Evolutionary conservation across 2,113 vertebrate species (phyloP).

Genomic region (Athene cunicularia): DNA sequence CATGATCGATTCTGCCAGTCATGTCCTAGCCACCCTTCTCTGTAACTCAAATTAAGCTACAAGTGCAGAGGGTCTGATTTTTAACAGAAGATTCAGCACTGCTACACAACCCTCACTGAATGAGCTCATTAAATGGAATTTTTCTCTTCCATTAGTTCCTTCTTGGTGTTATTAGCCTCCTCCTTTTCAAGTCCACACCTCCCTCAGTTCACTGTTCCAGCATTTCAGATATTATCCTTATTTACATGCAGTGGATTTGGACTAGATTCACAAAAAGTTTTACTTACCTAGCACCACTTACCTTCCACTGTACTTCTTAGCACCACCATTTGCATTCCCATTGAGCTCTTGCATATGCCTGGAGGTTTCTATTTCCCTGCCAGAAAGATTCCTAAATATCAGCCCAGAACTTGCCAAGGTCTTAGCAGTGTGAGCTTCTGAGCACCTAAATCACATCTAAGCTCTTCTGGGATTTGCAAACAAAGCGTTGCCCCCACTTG

Average conservation of each 20-base stretch:
- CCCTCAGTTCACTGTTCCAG: conserved; percentile 8
- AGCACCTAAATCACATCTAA: conserved; percentile 58
- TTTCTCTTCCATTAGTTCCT: background rate
- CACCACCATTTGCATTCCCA: conserved; percentile 15
- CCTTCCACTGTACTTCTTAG: background rate
- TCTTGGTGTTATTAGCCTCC: background rate
- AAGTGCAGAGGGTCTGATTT: background rate
- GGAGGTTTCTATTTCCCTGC: conserved; percentile 21
- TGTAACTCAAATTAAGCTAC: background rate
- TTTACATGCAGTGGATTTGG: conserved; percentile 32
- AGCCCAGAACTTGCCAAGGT: conserved; percentile 42
- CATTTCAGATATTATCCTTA: conserved; percentile 21
- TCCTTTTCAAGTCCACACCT: background rate
- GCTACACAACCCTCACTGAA: background rate
- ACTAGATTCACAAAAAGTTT: conserved; percentile 3
- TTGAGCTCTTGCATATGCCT: background rate
- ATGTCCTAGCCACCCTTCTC: background rate
- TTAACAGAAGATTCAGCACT: background rate
- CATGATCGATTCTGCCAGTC: background rate
- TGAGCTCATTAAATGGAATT: background rate
- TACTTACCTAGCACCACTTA: background rate
- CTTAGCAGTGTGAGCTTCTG: background rate
- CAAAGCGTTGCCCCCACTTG: background rate
- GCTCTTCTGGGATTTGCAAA: conserved; percentile 18
- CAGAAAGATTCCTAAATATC: conserved; percentile 66